Evolutionary conservation across 2,113 vertebrate species (phyloP), one percentile per base, ranked within the genome.

Genomic region (Psilopsiagon aurifrons): DNA sequence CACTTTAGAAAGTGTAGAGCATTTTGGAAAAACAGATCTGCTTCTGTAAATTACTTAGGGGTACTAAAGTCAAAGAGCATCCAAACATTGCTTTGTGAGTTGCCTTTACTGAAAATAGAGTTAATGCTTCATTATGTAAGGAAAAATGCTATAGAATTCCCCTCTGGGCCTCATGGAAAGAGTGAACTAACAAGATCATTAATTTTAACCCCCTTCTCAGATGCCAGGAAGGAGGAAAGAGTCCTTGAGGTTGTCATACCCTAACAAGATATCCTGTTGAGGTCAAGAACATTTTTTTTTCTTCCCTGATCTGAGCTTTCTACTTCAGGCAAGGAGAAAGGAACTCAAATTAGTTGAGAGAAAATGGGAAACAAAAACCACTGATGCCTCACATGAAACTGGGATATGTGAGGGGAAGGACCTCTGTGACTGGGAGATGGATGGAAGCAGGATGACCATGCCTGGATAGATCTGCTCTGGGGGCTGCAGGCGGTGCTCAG

Each of bases 291-390:
- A 1, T 33, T 29, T 62, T 76, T 76, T 73, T 89, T 91, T 1
- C 10, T 83, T 63, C 51, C 37, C 35, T 37, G 47, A 43, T 84
- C 57, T 43, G 47, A 79, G 51, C 44, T 88, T 80, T 92, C 73
- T 60, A 92, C n/a, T 77, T 88, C 70, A 51, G 80, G 67, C 77
- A 73, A 84, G 52, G 47, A 87, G 57, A 93, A 93, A 64, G 47
- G 25, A 87, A 62, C 83, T 92, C 57, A 35, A 60, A 78, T 52
- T 68, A 86, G 49, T 83, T 59, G 63, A 79, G 41, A 69, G 62
- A 76, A 95, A 95, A 94, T 55, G 68, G n/a, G 80, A 85, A 87
- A 41, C 70, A 76, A 44, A 89, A 73, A 44, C 66, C 43, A 17
- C n/a, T 1, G 12, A 6, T 57, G 25, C 52, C 62, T 93, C 57